Base-by-base conservation (phyloP, 2,888 invertebrate species). In the Mythimna vitellina region DNA sequence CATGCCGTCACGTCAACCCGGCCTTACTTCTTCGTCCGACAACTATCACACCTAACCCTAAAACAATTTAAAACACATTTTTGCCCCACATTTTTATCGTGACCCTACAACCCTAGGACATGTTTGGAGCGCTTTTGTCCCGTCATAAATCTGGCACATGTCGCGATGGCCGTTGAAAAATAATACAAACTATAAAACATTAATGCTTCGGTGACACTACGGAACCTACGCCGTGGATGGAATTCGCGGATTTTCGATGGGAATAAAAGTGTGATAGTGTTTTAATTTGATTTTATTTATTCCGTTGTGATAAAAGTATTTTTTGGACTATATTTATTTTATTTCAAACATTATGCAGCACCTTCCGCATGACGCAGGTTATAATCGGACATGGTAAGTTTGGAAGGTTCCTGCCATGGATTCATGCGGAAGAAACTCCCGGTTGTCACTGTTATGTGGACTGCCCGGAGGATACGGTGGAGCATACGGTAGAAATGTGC, bases 121-220 rank as follows among this genome's bases (percentile, higher is more conserved):
- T 74, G 63, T 76, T 83, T 76, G 64, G 66, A 73, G 56, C 72
- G 73, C 67, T 73, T 58, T 70, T 67, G 60, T 76, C 70, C 74
- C 70, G 63, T 73, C 83, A 85, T 85, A 85, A 85, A 85, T 85
- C 80, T 73, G 63, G 63, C 54, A 56, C 74, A 72, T 67, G 78
- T 85, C 78, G 53, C 83, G 56, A 72, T 76, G 65, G 58, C 49
- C 58, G 71, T 66, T 74, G 70, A 38, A 70, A 64, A 82, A 73
- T 83, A 82, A 77, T 57, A 62, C 57, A 38, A 38, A 68, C 79
- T 57, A 83, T 83, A 83, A 82, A 83, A 84, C 84, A 83, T 83
- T 70, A 83, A 83, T 76, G 83, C 82, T 80, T 58, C 80, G 29
- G 68, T 82, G 76, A 73, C 60, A 73, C 70, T 66, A 54, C 75